Percentiles rank a stretch among this genome's conserved stretches.
These are phyloP conservation scores for Clunio marinus DNA, from an alignment of 2,888 invertebrate genomes.

Conservation along the genomic window DNA sequence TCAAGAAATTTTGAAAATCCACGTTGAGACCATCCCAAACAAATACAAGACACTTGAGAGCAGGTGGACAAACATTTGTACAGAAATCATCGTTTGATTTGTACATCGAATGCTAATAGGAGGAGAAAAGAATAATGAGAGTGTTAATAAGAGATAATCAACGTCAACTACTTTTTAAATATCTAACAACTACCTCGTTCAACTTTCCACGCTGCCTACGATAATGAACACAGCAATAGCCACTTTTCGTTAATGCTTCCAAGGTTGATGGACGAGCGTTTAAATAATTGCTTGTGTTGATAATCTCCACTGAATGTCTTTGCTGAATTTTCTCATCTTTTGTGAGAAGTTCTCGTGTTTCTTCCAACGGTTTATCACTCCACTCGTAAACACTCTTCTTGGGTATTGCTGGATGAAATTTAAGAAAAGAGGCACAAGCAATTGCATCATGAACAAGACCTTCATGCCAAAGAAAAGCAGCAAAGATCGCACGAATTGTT, in stretches of 20 bases:
- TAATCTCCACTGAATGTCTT: constrained; percentile 85
- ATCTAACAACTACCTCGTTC: constrained; percentile 42
- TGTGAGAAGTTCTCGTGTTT: constrained; percentile 51
- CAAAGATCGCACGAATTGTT: constrained; percentile 89
- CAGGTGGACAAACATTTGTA: constrained; percentile 68
- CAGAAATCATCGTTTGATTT: constrained; percentile 56
- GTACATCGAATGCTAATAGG: neutral
- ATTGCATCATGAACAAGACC: constrained; percentile 96
- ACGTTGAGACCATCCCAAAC: constrained; percentile 67
- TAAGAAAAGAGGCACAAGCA: constrained; percentile 94
- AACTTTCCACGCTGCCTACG: constrained; percentile 58
- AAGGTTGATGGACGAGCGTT: constrained; percentile 74
- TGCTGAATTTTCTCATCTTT: constrained; percentile 65
- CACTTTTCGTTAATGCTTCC: constrained; percentile 71
- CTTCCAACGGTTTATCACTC: constrained; percentile 2
- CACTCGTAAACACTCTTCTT: constrained; percentile 51
- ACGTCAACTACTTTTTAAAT: too few species aligned
- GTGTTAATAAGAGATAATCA: neutral
- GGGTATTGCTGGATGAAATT: constrained; percentile 83
- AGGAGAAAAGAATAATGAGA: neutral
- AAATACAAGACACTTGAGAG: constrained; percentile 78
- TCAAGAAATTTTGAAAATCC: constrained; percentile 41
- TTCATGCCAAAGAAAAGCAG: constrained; percentile 96
- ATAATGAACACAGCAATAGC: constrained; percentile 73
- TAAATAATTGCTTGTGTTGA: constrained; percentile 66